Percentiles rank a stretch among this genome's conserved stretches.
phyloP scores from a whole-genome alignment of 2,888 invertebrate species.

The Coleophora deauratella region DNA sequence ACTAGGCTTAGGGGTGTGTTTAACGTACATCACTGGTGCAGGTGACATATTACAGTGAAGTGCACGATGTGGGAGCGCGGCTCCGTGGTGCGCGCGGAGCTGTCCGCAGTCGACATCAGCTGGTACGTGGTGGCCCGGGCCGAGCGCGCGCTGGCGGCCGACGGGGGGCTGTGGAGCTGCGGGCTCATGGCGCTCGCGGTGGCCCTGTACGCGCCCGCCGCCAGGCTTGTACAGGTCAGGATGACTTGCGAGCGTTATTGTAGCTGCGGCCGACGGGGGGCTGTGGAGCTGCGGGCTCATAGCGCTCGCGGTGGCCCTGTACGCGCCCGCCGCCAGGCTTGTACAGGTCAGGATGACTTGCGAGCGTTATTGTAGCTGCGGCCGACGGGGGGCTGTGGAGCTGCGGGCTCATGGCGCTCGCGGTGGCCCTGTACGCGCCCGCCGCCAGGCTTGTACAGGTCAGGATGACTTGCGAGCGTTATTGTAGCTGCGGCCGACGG shows the following conservation, averaged over 20 bases:
- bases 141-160: conserved; percentile 73
- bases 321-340: conserved; percentile 39
- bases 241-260: too few species aligned
- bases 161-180: conserved; percentile 51
- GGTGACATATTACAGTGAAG: conserved; percentile 77
- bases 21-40: conserved; percentile 5
- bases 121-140: conserved; percentile 95
- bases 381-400: conserved; percentile 54
- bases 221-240: conserved; percentile 51
- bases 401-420: conserved; percentile 47
- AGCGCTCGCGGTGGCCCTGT: too few species aligned
- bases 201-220: conserved; percentile 44
- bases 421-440: conserved; percentile 49
- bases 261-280: too few species aligned
- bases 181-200: conserved; percentile 50
- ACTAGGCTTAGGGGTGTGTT: background rate
- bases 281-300: too few species aligned
- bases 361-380: too few species aligned
- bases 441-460: conserved; percentile 53
- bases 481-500: conserved; percentile 55
- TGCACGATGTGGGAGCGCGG: conserved; percentile 96
- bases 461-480: too few species aligned
- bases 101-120: conserved; percentile 95
- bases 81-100: conserved; percentile 92
- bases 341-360: too few species aligned